phyloP scores from a whole-genome alignment of 2,888 invertebrate species.

The Cryptus armator region DNA sequence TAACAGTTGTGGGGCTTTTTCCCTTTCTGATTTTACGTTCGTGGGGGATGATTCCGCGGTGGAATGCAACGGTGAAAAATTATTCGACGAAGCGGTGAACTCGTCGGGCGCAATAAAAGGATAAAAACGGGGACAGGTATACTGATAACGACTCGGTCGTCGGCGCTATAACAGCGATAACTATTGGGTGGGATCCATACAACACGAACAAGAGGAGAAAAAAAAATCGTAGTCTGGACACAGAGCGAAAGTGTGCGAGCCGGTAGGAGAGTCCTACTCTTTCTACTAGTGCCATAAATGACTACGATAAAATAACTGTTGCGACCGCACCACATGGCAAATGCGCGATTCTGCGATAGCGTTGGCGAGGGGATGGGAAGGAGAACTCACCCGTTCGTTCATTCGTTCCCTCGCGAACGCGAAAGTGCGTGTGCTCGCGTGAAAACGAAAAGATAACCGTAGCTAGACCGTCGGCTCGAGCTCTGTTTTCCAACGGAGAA shows the following conservation, averaged over 20 bases:
- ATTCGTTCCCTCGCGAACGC: constrained; percentile 45
- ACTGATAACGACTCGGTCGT: constrained; percentile 56
- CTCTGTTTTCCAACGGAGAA: constrained; percentile 44
- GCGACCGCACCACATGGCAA: constrained; percentile 63
- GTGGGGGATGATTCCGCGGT: constrained; percentile 3
- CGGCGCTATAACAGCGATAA: constrained; percentile 54
- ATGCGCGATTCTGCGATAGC: constrained; percentile 68
- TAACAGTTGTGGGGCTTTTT: neutral
- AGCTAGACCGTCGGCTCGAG: constrained; percentile 21
- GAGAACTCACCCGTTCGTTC: constrained; percentile 46
- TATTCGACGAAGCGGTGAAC: constrained; percentile 32
- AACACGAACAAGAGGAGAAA: constrained; percentile 33
- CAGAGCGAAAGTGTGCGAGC: constrained; percentile 28
- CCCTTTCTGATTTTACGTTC: constrained; percentile 65
- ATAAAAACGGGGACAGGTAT: constrained; percentile 37
- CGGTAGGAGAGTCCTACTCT: constrained; percentile 1
- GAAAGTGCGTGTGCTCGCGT: constrained; percentile 70
- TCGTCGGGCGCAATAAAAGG: constrained; percentile 42
- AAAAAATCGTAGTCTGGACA: constrained; percentile 45
- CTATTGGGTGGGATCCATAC: constrained; percentile 57
- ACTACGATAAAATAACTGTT: constrained; percentile 68
- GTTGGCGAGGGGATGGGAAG: neutral
- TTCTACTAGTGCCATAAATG: constrained; percentile 57
- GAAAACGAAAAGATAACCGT: constrained; percentile 70
- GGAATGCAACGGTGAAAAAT: constrained; percentile 22